Conservation (phyloP, 2,888 invertebrate genomes). For the Melieria crassipennis region DNA sequence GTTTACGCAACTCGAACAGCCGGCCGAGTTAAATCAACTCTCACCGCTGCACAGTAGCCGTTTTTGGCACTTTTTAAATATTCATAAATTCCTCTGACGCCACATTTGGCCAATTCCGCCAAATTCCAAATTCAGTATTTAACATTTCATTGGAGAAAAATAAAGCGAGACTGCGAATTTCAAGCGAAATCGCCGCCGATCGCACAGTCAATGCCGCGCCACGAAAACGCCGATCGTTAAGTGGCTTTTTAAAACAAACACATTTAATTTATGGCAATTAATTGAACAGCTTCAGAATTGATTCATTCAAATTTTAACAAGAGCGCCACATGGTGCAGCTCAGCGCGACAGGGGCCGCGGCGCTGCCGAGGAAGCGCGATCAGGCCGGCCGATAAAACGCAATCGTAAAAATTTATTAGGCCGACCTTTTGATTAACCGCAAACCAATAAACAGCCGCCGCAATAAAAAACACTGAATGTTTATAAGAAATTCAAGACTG, state of each 20-base stretch:
- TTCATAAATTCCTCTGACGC: no score
- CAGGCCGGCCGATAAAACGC: slow-evolving; percentile 14
- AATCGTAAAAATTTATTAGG: slow-evolving; percentile 21
- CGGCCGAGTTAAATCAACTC: no score
- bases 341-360: slow-evolving; percentile 6
- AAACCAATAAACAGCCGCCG: not conserved
- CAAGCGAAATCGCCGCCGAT: no score
- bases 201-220: not conserved
- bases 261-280: slow-evolving; percentile 32
- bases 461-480: no score
- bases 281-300: slow-evolving; percentile 21
- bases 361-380: not conserved
- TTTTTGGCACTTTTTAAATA: no score
- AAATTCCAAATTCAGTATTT: no score
- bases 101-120: no score
- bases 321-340: slow-evolving; percentile 10
- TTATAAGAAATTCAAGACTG: no score
- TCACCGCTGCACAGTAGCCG: no score
- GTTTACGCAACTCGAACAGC: no score
- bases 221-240: slow-evolving; percentile 16
- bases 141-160: no score
- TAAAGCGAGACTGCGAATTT: no score
- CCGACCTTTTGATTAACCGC: slow-evolving; percentile 25
- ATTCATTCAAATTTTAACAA: slow-evolving; percentile 30
- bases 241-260: slow-evolving; percentile 22